Conservation (phyloP, 2,888 invertebrate genomes). For the Yponomeuta evonymella region DNA sequence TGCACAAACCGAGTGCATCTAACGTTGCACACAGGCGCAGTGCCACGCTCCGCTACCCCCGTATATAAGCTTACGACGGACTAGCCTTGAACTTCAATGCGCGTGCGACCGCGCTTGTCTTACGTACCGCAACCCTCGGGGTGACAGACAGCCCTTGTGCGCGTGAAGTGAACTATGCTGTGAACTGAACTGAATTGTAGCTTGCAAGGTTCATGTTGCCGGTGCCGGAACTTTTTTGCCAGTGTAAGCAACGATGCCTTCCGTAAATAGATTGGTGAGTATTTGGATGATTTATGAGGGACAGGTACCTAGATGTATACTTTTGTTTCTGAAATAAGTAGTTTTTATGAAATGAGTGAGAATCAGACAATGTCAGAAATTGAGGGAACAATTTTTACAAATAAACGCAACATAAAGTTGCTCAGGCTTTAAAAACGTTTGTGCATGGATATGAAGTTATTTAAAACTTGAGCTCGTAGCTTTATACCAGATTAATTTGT, state of each 20-base stretch:
- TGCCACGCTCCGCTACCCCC: conserved; percentile 65
- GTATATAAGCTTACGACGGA: conserved; percentile 60
- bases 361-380: too few relatives aligned
- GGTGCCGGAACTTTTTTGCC: conserved; percentile 11
- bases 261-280: conserved; percentile 15
- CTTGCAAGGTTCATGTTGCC: neutral
- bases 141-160: neutral
- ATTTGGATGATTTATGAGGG: neutral
- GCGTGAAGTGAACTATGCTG: conserved; percentile 11
- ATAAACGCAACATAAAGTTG: too few relatives aligned
- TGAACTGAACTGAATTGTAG: conserved; percentile 9
- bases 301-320: too few relatives aligned
- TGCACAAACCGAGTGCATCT: conserved; percentile 25
- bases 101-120: conserved; percentile 9
- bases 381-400: too few relatives aligned
- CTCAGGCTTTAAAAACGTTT: too few relatives aligned
- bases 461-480: too few relatives aligned
- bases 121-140: neutral
- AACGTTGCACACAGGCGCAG: conserved; percentile 36
- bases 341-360: too few relatives aligned
- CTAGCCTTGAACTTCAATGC: conserved; percentile 75
- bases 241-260: conserved; percentile 10
- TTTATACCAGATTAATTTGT: too few relatives aligned
- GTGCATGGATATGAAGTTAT: too few relatives aligned
- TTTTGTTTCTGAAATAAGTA: too few relatives aligned